Conservation (phyloP, 2,797 vertebrate species). For the Characodon lateralis region DNA sequence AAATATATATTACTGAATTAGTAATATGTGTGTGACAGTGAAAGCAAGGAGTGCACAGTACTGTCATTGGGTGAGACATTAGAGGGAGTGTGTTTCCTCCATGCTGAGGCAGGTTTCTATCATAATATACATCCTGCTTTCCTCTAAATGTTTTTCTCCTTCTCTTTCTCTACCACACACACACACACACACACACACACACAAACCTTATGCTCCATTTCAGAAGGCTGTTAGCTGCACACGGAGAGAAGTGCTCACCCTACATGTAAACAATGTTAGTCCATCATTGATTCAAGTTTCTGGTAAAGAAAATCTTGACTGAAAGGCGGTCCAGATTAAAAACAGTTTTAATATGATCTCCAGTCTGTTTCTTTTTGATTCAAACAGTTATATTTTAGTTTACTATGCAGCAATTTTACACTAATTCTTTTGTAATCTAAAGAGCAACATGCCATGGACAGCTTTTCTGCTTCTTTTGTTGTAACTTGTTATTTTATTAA, state of each 20-base stretch:
- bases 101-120: conserved; percentile 69
- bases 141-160: conserved; percentile 7
- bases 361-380: neutral
- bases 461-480: neutral
- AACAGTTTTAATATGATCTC: neutral
- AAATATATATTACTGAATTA: conserved; percentile 5
- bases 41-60: conserved; percentile 30
- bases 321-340: neutral
- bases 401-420: neutral
- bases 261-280: conserved; percentile 13
- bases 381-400: neutral
- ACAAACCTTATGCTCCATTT: conserved; percentile 29
- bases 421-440: neutral
- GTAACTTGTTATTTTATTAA: neutral
- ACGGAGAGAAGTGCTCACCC: conserved; percentile 27
- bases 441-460: neutral
- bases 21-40: neutral
- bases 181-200: neutral
- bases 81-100: conserved; percentile 60
- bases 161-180: neutral
- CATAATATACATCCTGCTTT: conserved; percentile 54
- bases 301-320: conserved; percentile 1
- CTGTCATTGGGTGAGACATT: conserved; percentile 50
- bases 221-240: conserved; percentile 35
- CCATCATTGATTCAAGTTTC: conserved; percentile 16